Evolutionary conservation across 2,113 vertebrate species (phyloP).

Genomic region (Vimba vimba): DNA sequence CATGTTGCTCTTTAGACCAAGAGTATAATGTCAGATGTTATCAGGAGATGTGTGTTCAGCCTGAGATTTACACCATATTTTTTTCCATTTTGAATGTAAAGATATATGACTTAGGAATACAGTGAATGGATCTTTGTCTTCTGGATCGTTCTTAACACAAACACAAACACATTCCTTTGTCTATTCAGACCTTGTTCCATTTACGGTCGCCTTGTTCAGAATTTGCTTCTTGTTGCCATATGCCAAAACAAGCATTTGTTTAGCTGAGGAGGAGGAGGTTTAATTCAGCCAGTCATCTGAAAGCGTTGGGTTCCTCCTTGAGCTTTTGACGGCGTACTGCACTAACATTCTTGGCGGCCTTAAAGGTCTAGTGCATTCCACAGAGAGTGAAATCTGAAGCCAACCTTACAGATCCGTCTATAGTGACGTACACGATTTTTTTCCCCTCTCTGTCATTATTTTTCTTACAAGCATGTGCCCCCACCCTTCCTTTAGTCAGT

Average conservation of each 20-base stretch:
- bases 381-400: constrained; percentile 82
- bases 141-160: constrained; percentile 17
- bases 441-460: constrained; percentile 81
- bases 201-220: not conserved
- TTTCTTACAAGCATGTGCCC: constrained; percentile 80
- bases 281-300: constrained; percentile 44
- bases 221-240: not conserved
- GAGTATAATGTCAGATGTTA: not conserved
- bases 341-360: constrained; percentile 47
- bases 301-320: constrained; percentile 26
- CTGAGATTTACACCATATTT: constrained; percentile 1
- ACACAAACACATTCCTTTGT: constrained; percentile 31
- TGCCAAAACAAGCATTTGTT: constrained; percentile 45
- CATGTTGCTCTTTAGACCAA: not conserved
- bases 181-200: constrained; percentile 20
- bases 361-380: constrained; percentile 60
- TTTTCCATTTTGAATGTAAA: not conserved
- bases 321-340: constrained; percentile 48
- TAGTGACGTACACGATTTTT: constrained; percentile 44
- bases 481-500: constrained; percentile 57
- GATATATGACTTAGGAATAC: not conserved
- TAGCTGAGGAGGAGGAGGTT: constrained; percentile 31
- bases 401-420: constrained; percentile 84
- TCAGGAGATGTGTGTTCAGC: not conserved
- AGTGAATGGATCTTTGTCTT: constrained; percentile 24